These are phyloP conservation scores for Asobara japonica DNA, from an alignment of 1,140 invertebrate genomes.

Conservation along the genomic window DNA sequence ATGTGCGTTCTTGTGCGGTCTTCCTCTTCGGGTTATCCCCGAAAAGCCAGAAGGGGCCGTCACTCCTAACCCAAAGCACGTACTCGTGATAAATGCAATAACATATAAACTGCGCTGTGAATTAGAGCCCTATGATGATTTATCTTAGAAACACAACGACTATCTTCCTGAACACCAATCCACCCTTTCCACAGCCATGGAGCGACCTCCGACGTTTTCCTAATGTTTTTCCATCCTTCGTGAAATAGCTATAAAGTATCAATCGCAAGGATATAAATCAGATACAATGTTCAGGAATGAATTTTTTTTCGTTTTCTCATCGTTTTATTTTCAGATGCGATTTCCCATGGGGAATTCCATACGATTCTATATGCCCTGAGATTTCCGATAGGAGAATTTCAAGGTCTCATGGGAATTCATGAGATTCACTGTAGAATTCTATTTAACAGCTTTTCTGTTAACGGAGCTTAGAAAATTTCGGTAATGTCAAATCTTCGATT, in stretches of 20 bases:
- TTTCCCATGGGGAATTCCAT: too few species aligned
- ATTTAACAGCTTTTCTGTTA: too few species aligned
- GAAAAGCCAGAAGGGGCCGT: conserved; percentile 11
- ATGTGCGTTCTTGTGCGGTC: conserved; percentile 27
- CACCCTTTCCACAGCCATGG: not conserved
- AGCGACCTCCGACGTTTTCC: not conserved
- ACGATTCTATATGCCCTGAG: too few species aligned
- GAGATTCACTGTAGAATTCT: too few species aligned
- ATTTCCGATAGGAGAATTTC: too few species aligned
- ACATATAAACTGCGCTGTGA: conserved; percentile 60
- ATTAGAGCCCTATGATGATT: conserved; percentile 55
- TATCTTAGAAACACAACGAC: conserved; percentile 38
- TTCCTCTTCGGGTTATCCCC: not conserved
- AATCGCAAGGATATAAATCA: conserved; percentile 9
- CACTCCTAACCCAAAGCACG: conserved; percentile 46
- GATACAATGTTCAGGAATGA: not conserved
- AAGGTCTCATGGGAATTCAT: too few species aligned
- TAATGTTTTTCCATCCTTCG: not conserved
- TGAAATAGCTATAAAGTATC: conserved; percentile 14
- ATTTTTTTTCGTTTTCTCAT: too few species aligned
- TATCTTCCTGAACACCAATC: not conserved
- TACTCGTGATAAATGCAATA: conserved; percentile 61
- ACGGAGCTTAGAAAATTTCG: too few species aligned
- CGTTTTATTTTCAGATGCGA: too few species aligned
- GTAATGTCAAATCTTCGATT: too few species aligned